Base-by-base conservation (phyloP, 2,113 vertebrate species). In the Planiliza haematocheilus region DNA sequence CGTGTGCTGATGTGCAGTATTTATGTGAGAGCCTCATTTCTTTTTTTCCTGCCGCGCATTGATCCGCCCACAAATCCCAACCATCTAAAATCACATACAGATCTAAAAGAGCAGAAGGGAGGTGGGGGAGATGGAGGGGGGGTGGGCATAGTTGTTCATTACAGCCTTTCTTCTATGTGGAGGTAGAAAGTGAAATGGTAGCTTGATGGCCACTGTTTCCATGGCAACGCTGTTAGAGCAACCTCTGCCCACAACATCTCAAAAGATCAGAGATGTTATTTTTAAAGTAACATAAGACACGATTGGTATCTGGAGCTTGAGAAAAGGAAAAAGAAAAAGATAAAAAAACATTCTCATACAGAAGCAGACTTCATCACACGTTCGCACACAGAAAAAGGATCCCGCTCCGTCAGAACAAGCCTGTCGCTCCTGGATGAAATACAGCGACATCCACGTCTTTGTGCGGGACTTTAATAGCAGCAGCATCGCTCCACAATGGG, bases 191-290 rank as follows among this genome's bases (percentile, higher is more conserved):
- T 30, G 70, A 77, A 89, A 82, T 68, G 64, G 82, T 72, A 76
- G 86, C 85, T 85, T 91, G 83, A 91, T 87, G 86, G 85, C 83
- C 67, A 61, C 86, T 92, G 93, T 94, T 94, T 93, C 93, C 92
- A 94, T 92, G 90, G 90, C 84, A 89, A 94, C 92, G 11, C 64
- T 78, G 38, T 66, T 46, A 57, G 71, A 86, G 83, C 88, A 78
- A 81, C 86, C 85, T 91, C 70, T 77, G 74, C 76, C 81, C 86
- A 82, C 85, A 86, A 84, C 81, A 87, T 84, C 84, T 89, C 63
- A 69, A 86, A 90, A 88, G 88, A 89, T 92, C 88, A 90, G 83
- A 83, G 76, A 82, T 82, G 83, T 81, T 85, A 81, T 88, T 86
- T 88, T 78, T 82, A 82, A 79, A 86, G 77, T 77, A 71, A 55